Base-by-base conservation (phyloP, 2,888 invertebrate species). In the Boloria selene region DNA sequence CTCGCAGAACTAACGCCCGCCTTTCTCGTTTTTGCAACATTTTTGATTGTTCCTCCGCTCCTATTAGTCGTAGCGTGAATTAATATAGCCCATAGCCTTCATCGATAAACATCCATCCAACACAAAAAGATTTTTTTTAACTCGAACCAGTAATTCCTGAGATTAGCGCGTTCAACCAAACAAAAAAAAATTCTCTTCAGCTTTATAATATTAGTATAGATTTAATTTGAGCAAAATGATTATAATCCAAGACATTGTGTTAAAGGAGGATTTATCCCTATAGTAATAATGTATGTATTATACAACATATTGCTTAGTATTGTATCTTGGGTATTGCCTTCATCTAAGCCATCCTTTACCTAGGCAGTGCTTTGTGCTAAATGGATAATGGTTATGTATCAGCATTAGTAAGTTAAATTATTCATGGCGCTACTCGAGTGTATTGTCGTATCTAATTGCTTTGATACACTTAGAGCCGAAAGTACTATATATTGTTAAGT, bases 391-490 rank as follows among this genome's bases (percentile, higher is more conserved):
- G 70, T 67, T 70, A 67, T 70, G 70, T 70, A 67, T 65, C 70
- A 56, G 70, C 65, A 70, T 70, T 70, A 70, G 65, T 70, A 61
- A 67, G 70, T 70, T 70, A 65, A 67, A 70, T 70, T 70, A 70
- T 70, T 70, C 70, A 70, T 67, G 62, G 65, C 56, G 60, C 65
- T 60, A 70, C 65, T 63, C 63, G 50, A 63, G 59, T 65, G 62
- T 65, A 65, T 65, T 65, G 62, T 67, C 62, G 49, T 56, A 65
- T 70, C 60, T 70, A 70, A 70, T 70, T 70, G 67, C 54, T 65
- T 53, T 56, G 56, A 65, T 67, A 60, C 53, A 53, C 64, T 65
- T 60, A 31, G 18, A 64, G 45, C 56, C 56, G 22, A 60, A 61
- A 63, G 56, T 66, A 58, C 58, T 44, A 44, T 55, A 44, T 55